phyloP scores from a whole-genome alignment of 2,113 vertebrate genomes.

The Entosphenus tridentatus region DNA sequence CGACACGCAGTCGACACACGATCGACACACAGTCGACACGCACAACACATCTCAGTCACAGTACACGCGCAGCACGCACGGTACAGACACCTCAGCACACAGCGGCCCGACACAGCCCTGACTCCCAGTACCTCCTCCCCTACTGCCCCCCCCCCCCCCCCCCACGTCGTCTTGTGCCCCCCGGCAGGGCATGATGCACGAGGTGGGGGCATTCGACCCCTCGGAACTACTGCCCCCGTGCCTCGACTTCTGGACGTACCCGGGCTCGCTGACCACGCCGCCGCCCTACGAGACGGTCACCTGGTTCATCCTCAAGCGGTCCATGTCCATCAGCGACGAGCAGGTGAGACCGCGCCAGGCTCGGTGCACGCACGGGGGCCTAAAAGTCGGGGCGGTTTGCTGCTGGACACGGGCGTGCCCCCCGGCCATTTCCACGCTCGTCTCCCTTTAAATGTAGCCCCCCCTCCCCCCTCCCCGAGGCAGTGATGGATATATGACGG shows the following conservation, averaged over 20 bases:
- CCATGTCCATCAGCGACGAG: conserved; percentile 61
- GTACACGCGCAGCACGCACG: background rate
- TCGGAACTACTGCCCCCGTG: conserved; percentile 45
- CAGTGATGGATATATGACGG: too few species aligned
- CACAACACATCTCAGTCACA: background rate
- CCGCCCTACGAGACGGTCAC: conserved; percentile 67
- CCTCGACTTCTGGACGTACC: conserved; percentile 75
- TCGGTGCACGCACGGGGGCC: too few species aligned
- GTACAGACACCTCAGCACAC: too few species aligned
- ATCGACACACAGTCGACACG: too few species aligned
- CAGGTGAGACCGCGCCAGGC: conserved; percentile 31
- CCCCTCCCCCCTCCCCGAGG: too few species aligned
- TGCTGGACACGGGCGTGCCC: too few species aligned
- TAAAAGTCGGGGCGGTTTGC: too few species aligned
- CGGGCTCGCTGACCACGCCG: conserved; percentile 67
- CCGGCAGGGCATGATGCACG: conserved; percentile 39
- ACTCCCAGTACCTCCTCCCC: too few species aligned
- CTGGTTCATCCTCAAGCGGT: conserved; percentile 83
- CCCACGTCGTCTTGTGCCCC: background rate
- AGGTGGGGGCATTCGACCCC: conserved; percentile 56
- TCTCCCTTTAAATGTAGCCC: too few species aligned
- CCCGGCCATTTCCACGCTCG: too few species aligned
- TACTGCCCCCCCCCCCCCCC: too few species aligned
- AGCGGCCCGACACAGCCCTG: background rate
- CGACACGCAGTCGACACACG: too few species aligned